phyloP scores from a whole-genome alignment of 2,888 invertebrate genomes.

The Pyrochroa serraticornis region DNA sequence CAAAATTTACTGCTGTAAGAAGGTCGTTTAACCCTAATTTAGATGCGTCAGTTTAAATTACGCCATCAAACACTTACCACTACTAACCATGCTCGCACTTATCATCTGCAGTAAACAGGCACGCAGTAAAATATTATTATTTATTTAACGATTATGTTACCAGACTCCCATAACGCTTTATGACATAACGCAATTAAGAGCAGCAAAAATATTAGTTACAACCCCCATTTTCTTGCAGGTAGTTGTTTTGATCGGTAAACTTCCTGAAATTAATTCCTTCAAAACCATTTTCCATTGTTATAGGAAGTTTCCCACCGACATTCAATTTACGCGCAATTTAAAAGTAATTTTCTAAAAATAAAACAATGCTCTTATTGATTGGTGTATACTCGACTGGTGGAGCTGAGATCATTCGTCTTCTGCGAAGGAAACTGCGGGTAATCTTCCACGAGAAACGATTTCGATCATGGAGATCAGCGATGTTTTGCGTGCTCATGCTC shows the following conservation, averaged over 20 bases:
- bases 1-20: conserved; percentile 17
- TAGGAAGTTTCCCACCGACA: conserved; percentile 42
- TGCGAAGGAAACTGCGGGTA: conserved; percentile 19
- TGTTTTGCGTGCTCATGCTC: too few relatives aligned
- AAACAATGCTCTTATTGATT: conserved; percentile 42
- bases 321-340: conserved; percentile 50
- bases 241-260: background rate
- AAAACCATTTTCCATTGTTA: conserved; percentile 35
- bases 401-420: background rate
- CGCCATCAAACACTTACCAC: conserved; percentile 21
- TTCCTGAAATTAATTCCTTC: background rate
- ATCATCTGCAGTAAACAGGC: conserved; percentile 23
- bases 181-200: too few relatives aligned
- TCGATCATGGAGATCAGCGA: conserved; percentile 41
- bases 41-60: conserved; percentile 26
- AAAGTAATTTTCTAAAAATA: conserved; percentile 50
- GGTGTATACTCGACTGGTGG: conserved; percentile 15
- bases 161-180: too few relatives aligned
- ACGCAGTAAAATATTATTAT: conserved; percentile 15
- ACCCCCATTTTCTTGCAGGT: too few relatives aligned
- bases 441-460: conserved; percentile 44
- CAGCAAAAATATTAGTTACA: too few relatives aligned
- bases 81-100: conserved; percentile 5
- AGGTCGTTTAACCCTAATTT: conserved; percentile 24
- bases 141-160: conserved; percentile 6